These are phyloP conservation scores for Plectrocnemia conspersa DNA, from an alignment of 1,140 invertebrate species.

Conservation along the genomic window DNA sequence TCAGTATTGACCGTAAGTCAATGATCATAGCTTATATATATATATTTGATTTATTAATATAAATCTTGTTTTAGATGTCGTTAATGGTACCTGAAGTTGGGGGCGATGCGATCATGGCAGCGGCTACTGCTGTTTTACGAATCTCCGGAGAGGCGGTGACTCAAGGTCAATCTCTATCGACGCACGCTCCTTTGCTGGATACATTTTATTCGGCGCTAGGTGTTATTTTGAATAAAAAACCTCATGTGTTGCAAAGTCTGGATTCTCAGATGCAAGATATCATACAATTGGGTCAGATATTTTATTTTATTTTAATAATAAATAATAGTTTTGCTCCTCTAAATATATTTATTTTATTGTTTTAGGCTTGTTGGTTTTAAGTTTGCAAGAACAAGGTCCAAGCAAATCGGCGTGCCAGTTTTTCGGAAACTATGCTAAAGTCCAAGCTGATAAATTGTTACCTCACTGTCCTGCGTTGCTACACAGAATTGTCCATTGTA, in stretches of 20 bases:
- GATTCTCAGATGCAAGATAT: slow-evolving; percentile 28
- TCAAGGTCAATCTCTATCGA: slow-evolving; percentile 24
- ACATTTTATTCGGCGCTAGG: slow-evolving; percentile 22
- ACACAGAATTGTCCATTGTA: slow-evolving; percentile 39
- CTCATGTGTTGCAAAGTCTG: slow-evolving; percentile 22
- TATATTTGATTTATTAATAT: not conserved
- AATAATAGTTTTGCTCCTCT: slow-evolving; percentile 2
- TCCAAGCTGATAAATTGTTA: slow-evolving; percentile 37
- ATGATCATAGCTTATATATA: slow-evolving; percentile 1
- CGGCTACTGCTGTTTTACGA: slow-evolving; percentile 15
- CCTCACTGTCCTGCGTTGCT: slow-evolving; percentile 39
- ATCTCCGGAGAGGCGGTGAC: slow-evolving; percentile 15
- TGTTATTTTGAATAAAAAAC: slow-evolving; percentile 22
- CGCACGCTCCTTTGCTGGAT: slow-evolving; percentile 24
- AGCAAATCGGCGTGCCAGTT: slow-evolving; percentile 51
- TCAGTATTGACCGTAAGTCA: slow-evolving; percentile 18
- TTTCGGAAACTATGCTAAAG: slow-evolving; percentile 40
- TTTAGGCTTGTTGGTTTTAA: slow-evolving; percentile 53
- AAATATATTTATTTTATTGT: slow-evolving; percentile 22
- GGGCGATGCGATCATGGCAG: slow-evolving; percentile 14
- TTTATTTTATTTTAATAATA: slow-evolving; percentile 10
- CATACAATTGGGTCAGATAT: slow-evolving; percentile 28
- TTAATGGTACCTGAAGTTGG: slow-evolving; percentile 29
- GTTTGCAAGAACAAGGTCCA: slow-evolving; percentile 56
- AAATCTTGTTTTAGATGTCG: slow-evolving; percentile 25